A percentile compares a stretch with the other conserved stretches of the same genome.
Evolutionary conservation across 2,113 vertebrate species (phyloP).

Genomic region (Actenoides lindsayi): DNA sequence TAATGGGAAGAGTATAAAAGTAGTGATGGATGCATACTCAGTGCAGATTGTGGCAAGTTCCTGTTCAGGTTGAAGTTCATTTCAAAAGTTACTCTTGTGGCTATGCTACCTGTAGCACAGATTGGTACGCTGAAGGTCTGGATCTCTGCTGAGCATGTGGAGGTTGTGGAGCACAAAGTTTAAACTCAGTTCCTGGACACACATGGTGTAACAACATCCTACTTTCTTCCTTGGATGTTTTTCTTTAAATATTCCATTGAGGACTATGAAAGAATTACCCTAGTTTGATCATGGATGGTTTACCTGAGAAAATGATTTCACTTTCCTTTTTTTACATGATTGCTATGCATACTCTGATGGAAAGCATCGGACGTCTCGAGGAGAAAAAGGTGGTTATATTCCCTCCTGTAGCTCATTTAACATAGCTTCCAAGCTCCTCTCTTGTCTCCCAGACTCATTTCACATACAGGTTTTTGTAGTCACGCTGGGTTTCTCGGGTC

Average conservation of each 20-base stretch:
- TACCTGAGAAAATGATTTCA: background rate
- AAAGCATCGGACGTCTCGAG: background rate
- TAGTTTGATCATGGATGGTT: background rate
- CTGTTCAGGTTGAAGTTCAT: background rate
- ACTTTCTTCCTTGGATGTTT: background rate
- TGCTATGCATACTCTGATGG: background rate
- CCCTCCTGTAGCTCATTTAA: background rate
- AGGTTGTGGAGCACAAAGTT: background rate
- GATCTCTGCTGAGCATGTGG: background rate
- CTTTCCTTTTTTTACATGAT: background rate
- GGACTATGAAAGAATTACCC: background rate
- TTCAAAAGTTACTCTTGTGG: background rate
- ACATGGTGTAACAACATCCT: background rate
- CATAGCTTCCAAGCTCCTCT: background rate
- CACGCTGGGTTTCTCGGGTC: background rate
- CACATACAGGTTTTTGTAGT: background rate
- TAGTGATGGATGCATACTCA: background rate
- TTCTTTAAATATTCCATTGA: background rate
- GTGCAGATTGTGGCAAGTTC: background rate
- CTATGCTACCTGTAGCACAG: background rate
- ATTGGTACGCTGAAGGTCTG: background rate
- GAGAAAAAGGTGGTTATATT: background rate
- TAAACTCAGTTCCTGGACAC: background rate
- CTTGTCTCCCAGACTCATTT: background rate
- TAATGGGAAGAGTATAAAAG: background rate